Evolutionary conservation across 2,888 invertebrate species (phyloP).

Genomic region (Drosophila neutralis): DNA sequence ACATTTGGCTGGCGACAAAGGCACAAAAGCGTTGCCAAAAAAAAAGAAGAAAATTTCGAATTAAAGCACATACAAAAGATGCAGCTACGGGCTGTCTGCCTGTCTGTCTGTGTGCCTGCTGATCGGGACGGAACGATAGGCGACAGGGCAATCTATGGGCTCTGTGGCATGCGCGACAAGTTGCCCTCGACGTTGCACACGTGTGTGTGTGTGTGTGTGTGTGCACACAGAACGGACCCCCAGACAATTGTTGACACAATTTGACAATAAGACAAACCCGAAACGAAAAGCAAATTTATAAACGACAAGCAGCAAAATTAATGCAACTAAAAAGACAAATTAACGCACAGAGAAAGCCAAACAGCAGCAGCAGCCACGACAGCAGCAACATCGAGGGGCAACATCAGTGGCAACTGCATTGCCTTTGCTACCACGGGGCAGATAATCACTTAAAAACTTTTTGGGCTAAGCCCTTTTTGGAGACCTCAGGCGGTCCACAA

Average conservation of each 20-base stretch:
- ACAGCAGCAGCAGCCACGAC: slow-evolving; percentile 18
- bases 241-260: slow-evolving; percentile 79
- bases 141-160: slow-evolving; percentile 66
- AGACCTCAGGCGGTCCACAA: slow-evolving; percentile 46
- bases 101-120: slow-evolving; percentile 8
- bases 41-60: slow-evolving; percentile 28
- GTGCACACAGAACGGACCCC: slow-evolving; percentile 24
- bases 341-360: slow-evolving; percentile 76
- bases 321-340: slow-evolving; percentile 76
- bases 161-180: slow-evolving; percentile 64
- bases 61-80: slow-evolving; percentile 36
- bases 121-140: slow-evolving; percentile 45
- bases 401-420: slow-evolving; percentile 30
- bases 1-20: slow-evolving; percentile 5
- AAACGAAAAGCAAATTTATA: slow-evolving; percentile 77
- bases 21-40: slow-evolving; percentile 57
- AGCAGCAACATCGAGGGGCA: slow-evolving; percentile 15
- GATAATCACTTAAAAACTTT: slow-evolving; percentile 72
- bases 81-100: neutral
- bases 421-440: slow-evolving; percentile 54
- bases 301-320: slow-evolving; percentile 72
- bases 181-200: slow-evolving; percentile 28
- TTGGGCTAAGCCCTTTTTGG: slow-evolving; percentile 68
- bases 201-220: slow-evolving; percentile 23
- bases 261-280: slow-evolving; percentile 77